These are phyloP conservation scores for Colostygia pectinataria DNA, from an alignment of 2,888 invertebrate genomes.

Conservation along the genomic window DNA sequence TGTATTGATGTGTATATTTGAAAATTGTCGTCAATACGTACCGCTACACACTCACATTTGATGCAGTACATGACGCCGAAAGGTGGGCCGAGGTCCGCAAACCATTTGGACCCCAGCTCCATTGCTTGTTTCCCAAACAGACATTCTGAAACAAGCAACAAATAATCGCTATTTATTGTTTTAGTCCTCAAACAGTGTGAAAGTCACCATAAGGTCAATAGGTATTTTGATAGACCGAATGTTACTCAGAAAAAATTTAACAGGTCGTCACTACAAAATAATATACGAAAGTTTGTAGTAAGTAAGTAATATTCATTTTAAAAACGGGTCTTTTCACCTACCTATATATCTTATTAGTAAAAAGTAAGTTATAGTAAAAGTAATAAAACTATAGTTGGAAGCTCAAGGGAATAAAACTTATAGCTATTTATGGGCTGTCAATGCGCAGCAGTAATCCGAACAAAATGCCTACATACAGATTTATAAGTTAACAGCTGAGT, in stretches of 20 bases:
- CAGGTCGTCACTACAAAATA: too few relatives aligned
- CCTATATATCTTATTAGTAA: too few relatives aligned
- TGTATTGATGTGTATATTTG: constrained; percentile 20
- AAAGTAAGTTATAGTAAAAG: too few relatives aligned
- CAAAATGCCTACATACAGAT: constrained; percentile 25
- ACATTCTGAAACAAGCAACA: constrained; percentile 90
- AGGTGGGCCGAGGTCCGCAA: constrained; percentile 95
- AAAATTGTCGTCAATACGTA: constrained; percentile 83
- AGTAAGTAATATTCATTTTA: too few relatives aligned
- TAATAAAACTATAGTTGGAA: too few relatives aligned
- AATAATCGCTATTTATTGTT: not conserved
- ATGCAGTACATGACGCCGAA: constrained; percentile 98
- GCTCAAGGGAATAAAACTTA: not conserved
- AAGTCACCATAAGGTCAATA: too few relatives aligned
- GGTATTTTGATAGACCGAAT: not conserved
- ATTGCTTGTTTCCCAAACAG: constrained; percentile 94
- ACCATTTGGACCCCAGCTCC: constrained; percentile 95
- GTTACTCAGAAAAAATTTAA: not conserved
- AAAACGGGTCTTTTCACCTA: too few relatives aligned
- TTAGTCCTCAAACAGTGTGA: too few relatives aligned
- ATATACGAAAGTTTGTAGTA: too few relatives aligned
- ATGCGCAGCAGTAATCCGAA: constrained; percentile 9
- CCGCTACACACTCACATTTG: constrained; percentile 96
- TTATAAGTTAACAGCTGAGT: constrained; percentile 37
- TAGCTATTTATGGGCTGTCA: constrained; percentile 12